These are phyloP conservation scores for Drosophila eohydei DNA, from an alignment of 2,888 invertebrate genomes.

Conservation along the genomic window DNA sequence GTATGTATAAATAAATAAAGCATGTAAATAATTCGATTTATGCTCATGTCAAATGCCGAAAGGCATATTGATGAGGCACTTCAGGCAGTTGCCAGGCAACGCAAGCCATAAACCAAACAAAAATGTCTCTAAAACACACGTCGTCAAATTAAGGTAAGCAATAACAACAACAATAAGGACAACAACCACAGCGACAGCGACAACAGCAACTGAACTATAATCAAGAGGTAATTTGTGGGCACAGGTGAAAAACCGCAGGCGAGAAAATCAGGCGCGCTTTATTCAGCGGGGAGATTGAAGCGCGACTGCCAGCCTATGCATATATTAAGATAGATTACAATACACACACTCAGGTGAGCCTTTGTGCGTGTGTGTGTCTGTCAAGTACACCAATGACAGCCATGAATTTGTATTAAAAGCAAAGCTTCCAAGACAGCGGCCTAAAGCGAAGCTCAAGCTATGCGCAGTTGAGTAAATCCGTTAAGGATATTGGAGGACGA, in stretches of 20 bases:
- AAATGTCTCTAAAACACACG: slow-evolving; percentile 43
- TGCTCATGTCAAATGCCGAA: slow-evolving; percentile 27
- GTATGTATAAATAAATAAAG: background rate
- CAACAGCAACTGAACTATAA: slow-evolving; percentile 39
- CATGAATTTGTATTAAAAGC: slow-evolving; percentile 70
- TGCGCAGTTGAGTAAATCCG: slow-evolving; percentile 18
- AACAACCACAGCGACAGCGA: slow-evolving; percentile 6
- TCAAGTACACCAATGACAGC: slow-evolving; percentile 43
- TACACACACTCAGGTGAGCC: slow-evolving; percentile 15
- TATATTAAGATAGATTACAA: slow-evolving; percentile 78
- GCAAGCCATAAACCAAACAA: slow-evolving; percentile 15
- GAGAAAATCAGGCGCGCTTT: slow-evolving; percentile 40
- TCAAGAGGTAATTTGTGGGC: slow-evolving; percentile 46
- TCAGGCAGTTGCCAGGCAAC: slow-evolving; percentile 19
- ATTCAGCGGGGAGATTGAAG: slow-evolving; percentile 36
- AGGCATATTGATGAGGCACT: slow-evolving; percentile 61
- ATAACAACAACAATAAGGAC: slow-evolving; percentile 19
- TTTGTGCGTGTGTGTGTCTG: background rate
- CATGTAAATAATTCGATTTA: background rate
- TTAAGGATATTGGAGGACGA: background rate
- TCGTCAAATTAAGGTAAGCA: slow-evolving; percentile 45
- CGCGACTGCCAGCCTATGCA: slow-evolving; percentile 49
- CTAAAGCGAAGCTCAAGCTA: slow-evolving; percentile 13
- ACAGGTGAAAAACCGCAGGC: slow-evolving; percentile 56
- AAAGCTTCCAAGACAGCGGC: slow-evolving; percentile 37